A percentile compares a stretch with the other conserved stretches of the same genome.
These are phyloP conservation scores for Hylia prasina DNA, from an alignment of 2,113 vertebrate species.

Conservation along the genomic window DNA sequence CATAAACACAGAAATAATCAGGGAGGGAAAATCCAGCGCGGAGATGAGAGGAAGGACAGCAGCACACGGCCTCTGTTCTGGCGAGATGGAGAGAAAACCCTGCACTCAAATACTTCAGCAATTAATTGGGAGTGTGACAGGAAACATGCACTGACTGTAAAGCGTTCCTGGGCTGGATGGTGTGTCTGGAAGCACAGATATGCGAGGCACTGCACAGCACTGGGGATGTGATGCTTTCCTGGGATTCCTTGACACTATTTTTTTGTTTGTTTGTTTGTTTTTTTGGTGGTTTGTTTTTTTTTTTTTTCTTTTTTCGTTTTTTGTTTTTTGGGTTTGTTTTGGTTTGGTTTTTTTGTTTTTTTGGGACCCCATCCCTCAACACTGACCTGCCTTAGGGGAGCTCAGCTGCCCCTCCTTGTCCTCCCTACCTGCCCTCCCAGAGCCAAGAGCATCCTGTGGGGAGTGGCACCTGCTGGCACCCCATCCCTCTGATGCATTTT, in stretches of 20 bases:
- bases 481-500: background rate
- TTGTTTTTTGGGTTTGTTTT: too few species aligned
- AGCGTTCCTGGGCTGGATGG: rapidly evolving
- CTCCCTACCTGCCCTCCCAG: background rate
- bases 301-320: too few species aligned
- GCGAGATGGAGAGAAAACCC: background rate
- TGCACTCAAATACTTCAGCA: background rate
- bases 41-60: background rate
- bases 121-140: conserved; percentile 3
- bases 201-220: background rate
- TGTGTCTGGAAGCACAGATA: background rate
- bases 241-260: background rate
- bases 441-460: background rate
- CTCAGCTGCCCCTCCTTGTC: background rate
- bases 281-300: too few species aligned
- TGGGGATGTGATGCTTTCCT: background rate
- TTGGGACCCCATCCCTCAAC: too few species aligned
- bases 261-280: background rate
- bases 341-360: too few species aligned
- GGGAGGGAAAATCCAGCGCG: background rate
- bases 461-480: background rate
- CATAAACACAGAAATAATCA: background rate
- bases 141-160: background rate
- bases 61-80: background rate
- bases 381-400: background rate